phyloP scores from a whole-genome alignment of 1,140 invertebrate species.

The Drosophila lacertosa region DNA sequence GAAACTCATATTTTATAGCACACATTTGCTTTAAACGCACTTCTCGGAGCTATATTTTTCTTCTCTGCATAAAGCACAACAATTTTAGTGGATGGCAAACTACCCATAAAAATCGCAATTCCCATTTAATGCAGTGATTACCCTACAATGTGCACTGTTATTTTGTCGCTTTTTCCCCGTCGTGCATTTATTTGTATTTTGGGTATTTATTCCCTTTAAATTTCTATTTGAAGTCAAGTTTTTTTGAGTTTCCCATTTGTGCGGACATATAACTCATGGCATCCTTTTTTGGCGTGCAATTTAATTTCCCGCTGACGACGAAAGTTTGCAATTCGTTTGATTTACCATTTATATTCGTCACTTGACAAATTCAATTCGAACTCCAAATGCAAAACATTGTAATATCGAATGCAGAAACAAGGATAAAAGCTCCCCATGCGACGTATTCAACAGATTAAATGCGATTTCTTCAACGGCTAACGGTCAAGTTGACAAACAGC shows the following conservation, averaged over 20 bases:
- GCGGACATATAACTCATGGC: slow-evolving; percentile 57
- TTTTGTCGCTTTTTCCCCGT: slow-evolving; percentile 4
- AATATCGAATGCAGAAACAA: background rate
- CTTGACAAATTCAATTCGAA: slow-evolving; percentile 73
- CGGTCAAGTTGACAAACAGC: slow-evolving; percentile 48
- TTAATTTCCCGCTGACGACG: slow-evolving; percentile 67
- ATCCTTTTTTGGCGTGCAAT: slow-evolving; percentile 69
- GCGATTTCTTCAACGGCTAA: slow-evolving; percentile 53
- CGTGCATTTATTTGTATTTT: slow-evolving; percentile 18
- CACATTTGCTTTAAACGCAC: background rate
- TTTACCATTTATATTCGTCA: slow-evolving; percentile 73
- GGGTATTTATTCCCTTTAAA: slow-evolving; percentile 32
- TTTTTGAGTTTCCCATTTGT: slow-evolving; percentile 33
- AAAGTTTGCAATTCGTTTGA: slow-evolving; percentile 70
- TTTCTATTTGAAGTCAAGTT: slow-evolving; percentile 8
- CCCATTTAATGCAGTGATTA: background rate
- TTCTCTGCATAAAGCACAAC: background rate
- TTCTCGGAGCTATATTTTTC: background rate
- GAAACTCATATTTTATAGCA: background rate
- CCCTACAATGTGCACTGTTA: slow-evolving; percentile 9
- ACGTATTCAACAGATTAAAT: slow-evolving; percentile 52
- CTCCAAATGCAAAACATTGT: slow-evolving; percentile 40
- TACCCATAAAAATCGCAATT: background rate
- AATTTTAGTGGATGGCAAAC: slow-evolving; percentile 3
- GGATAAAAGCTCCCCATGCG: slow-evolving; percentile 16